Percentiles rank a stretch among this genome's conserved stretches.
Evolutionary conservation across 2,888 invertebrate genomes (phyloP).

Genomic region (Orthonevra nobilis): DNA sequence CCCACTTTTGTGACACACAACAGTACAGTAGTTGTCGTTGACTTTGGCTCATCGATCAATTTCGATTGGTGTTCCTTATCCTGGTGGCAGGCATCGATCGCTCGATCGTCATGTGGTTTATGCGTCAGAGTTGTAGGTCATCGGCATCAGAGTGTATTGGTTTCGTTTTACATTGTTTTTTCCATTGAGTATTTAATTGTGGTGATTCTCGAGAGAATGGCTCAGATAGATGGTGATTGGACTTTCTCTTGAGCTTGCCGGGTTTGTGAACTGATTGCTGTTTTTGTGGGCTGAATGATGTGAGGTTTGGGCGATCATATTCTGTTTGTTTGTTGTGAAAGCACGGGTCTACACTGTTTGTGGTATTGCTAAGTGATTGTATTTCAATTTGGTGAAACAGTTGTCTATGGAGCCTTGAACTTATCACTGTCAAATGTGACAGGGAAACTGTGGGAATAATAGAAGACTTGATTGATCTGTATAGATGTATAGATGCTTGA

Average conservation of each 20-base stretch:
- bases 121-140: slow-evolving; percentile 56
- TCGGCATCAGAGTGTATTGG: slow-evolving; percentile 13
- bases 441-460: too few species aligned
- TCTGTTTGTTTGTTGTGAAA: slow-evolving; percentile 30
- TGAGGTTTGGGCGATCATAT: slow-evolving; percentile 17
- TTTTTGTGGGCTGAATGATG: slow-evolving; percentile 22
- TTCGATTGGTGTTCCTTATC: slow-evolving; percentile 37
- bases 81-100: not conserved
- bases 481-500: too few species aligned
- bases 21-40: slow-evolving; percentile 32
- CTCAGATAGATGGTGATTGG: slow-evolving; percentile 51
- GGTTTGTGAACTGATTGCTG: slow-evolving; percentile 32
- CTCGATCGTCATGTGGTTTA: slow-evolving; percentile 50
- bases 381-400: too few species aligned
- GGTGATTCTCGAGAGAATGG: slow-evolving; percentile 39
- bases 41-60: slow-evolving; percentile 66
- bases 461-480: too few species aligned
- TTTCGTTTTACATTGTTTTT: slow-evolving; percentile 12
- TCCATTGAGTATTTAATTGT: slow-evolving; percentile 58
- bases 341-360: slow-evolving; percentile 18
- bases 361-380: too few species aligned
- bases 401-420: too few species aligned
- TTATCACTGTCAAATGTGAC: too few species aligned
- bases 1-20: not conserved
- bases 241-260: slow-evolving; percentile 52